Conservation (phyloP, 1,140 invertebrate genomes). For the Macrotrachela quadricornifera region DNA sequence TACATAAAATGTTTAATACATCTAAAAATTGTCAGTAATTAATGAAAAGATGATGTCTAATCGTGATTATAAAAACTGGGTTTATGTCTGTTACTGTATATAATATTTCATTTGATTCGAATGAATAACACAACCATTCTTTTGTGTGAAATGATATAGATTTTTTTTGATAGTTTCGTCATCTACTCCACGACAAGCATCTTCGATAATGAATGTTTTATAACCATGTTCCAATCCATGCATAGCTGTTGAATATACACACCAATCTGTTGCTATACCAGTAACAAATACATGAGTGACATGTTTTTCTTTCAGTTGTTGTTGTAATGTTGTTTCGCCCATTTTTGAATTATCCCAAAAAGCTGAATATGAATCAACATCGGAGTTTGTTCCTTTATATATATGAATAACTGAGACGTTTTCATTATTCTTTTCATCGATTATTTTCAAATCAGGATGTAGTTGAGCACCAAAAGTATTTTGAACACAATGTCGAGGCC, state of each 20-base stretch:
- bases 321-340: conserved; percentile 56
- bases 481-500: conserved; percentile 85
- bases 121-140: no score
- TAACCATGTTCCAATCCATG: conserved; percentile 68
- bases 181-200: conserved; percentile 67
- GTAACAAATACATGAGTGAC: conserved; percentile 82
- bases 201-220: conserved; percentile 64
- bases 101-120: no score
- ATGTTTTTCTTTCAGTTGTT: conserved; percentile 50
- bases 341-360: conserved; percentile 89
- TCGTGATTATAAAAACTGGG: no score
- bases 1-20: no score
- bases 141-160: no score
- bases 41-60: no score
- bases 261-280: conserved; percentile 83
- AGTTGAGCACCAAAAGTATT: conserved; percentile 76
- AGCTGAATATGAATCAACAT: conserved; percentile 87
- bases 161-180: no score
- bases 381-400: conserved; percentile 75
- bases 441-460: conserved; percentile 49
- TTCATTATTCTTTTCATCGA: no score
- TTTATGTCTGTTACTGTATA: no score
- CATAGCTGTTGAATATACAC: conserved; percentile 67
- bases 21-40: no score
- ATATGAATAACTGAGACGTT: conserved; percentile 45